A percentile compares a stretch with the other conserved stretches of the same genome.
Evolutionary conservation across 1,140 invertebrate species (phyloP).

Genomic region (Drosophila nigrodunni): DNA sequence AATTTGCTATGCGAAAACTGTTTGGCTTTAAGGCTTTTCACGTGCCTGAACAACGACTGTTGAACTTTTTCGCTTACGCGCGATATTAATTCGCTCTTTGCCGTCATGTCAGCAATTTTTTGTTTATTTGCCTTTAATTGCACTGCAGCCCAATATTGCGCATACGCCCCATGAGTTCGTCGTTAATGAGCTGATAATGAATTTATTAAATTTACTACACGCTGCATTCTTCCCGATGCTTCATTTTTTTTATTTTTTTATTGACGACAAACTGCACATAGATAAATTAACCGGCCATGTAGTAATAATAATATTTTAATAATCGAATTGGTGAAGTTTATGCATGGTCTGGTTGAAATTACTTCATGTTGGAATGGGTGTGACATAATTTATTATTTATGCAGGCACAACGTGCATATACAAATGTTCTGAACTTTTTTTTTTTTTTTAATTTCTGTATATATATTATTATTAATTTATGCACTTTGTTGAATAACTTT

Average conservation of each 20-base stretch:
- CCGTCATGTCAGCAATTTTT: conserved; percentile 37
- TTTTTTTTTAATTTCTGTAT: conserved; percentile 33
- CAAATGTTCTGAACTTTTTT: neutral
- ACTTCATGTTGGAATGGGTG: neutral
- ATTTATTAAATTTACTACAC: conserved; percentile 79
- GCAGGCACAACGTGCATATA: conserved; percentile 23
- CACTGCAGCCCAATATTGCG: conserved; percentile 53
- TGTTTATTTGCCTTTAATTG: conserved; percentile 56
- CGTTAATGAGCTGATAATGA: conserved; percentile 82
- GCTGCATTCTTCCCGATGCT: conserved; percentile 49
- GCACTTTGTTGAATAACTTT: conserved; percentile 75
- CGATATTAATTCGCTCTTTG: conserved; percentile 47
- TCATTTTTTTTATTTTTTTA: conserved; percentile 8
- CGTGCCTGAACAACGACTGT: conserved; percentile 8
- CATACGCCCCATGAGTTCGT: conserved; percentile 53
- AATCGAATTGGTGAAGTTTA: conserved; percentile 20
- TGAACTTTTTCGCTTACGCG: conserved; percentile 44
- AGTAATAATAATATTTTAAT: conserved; percentile 55
- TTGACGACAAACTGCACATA: conserved; percentile 25
- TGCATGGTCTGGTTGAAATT: neutral
- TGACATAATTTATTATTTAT: conserved; percentile 73
- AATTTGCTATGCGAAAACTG: conserved; percentile 32
- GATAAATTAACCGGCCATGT: conserved; percentile 50
- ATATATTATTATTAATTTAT: conserved; percentile 66
- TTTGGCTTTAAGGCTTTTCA: conserved; percentile 62